A percentile compares a stretch with the other conserved stretches of the same genome.
These are phyloP conservation scores for Drosophila athabasca DNA, from an alignment of 1,140 invertebrate species.

Conservation along the genomic window DNA sequence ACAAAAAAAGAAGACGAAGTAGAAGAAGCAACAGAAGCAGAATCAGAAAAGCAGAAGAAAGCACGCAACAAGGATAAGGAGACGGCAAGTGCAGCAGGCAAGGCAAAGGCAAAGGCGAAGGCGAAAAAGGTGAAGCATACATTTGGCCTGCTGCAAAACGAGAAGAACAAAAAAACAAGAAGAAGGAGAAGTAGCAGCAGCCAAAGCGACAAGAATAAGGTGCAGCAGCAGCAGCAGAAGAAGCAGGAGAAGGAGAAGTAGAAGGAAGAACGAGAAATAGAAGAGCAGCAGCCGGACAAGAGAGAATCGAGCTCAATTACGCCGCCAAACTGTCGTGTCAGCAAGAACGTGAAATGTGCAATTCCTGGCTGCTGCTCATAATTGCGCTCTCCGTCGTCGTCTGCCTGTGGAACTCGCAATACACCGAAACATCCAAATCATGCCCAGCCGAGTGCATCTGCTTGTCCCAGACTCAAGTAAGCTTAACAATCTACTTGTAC, in stretches of 20 bases:
- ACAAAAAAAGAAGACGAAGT: neutral
- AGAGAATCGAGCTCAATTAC: slow-evolving; percentile 81
- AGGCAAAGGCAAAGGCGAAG: slow-evolving; percentile 8
- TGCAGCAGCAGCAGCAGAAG: neutral
- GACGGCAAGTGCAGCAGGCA: slow-evolving; percentile 7
- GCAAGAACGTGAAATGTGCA: slow-evolving; percentile 84
- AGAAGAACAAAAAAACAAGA: neutral
- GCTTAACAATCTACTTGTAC: slow-evolving; percentile 69
- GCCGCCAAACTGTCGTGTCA: slow-evolving; percentile 82
- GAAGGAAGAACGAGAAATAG: neutral
- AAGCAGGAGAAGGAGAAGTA: neutral
- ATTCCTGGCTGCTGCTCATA: slow-evolving; percentile 83
- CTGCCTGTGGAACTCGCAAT: slow-evolving; percentile 84
- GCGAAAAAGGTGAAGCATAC: slow-evolving; percentile 20
- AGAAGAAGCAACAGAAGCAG: neutral
- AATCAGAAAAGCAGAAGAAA: neutral
- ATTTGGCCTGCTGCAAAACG: slow-evolving; percentile 12
- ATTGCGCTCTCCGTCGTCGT: slow-evolving; percentile 83
- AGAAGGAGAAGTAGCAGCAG: neutral
- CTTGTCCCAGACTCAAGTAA: slow-evolving; percentile 91
- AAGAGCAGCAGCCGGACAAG: slow-evolving; percentile 45
- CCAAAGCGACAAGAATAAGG: neutral
- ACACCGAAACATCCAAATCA: slow-evolving; percentile 83
- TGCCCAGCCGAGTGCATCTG: slow-evolving; percentile 92
- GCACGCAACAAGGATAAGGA: neutral